Percentiles rank a stretch among this genome's conserved stretches.
Evolutionary conservation across 2,888 invertebrate genomes (phyloP).

Genomic region (Dryomyza anilis): DNA sequence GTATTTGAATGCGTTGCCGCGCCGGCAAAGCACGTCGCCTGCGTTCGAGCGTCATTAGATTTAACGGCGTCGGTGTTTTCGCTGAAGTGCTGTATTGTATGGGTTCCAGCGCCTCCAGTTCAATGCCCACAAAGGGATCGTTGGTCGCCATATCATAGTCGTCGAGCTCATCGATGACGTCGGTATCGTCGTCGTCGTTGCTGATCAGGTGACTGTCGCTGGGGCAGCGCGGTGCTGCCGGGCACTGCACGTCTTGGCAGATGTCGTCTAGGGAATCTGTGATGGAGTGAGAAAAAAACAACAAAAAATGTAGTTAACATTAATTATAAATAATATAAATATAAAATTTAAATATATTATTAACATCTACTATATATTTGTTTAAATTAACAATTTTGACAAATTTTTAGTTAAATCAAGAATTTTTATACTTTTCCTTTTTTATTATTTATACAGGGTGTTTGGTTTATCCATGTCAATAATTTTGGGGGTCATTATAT

Average conservation of each 20-base stretch:
- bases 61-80: not conserved
- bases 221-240: conserved; percentile 37
- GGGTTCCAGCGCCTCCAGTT: conserved; percentile 31
- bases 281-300: not conserved
- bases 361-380: not conserved
- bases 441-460: too few species aligned
- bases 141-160: conserved; percentile 24
- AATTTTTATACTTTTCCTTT: not conserved
- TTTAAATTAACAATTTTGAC: too few species aligned
- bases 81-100: not conserved
- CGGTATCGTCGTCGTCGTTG: not conserved
- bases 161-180: conserved; percentile 12
- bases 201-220: conserved; percentile 38
- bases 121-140: conserved; percentile 32
- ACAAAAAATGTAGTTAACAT: not conserved
- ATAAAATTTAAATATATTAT: not conserved
- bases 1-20: too few species aligned
- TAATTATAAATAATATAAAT: not conserved
- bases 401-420: too few species aligned
- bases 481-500: too few species aligned
- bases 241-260: conserved; percentile 42
- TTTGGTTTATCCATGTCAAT: too few species aligned
- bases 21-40: too few species aligned
- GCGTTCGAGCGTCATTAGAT: conserved; percentile 15
- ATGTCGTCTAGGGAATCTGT: conserved; percentile 26